phyloP scores from a whole-genome alignment of 2,113 vertebrate genomes.

The Acrocephalus arundinaceus region DNA sequence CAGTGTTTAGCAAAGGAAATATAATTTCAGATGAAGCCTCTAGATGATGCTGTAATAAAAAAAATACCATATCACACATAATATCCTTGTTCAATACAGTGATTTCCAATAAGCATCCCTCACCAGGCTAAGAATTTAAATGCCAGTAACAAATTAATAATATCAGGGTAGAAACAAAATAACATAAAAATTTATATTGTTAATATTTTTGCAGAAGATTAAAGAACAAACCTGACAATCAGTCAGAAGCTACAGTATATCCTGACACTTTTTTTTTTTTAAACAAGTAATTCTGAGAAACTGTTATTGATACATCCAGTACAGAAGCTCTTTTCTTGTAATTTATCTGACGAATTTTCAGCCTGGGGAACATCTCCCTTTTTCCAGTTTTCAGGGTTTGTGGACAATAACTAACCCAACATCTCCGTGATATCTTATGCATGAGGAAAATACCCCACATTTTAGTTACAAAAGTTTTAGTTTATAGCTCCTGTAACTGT shows the following conservation, averaged over 20 bases:
- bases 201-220: not conserved
- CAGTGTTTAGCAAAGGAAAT: not conserved
- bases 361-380: not conserved
- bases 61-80: not conserved
- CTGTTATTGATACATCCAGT: not conserved
- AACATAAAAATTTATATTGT: not conserved
- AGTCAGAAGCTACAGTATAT: not conserved
- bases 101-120: not conserved
- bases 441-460: not conserved
- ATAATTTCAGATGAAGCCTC: conserved; percentile 44
- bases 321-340: not conserved
- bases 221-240: not conserved
- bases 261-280: not conserved
- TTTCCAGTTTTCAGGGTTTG: not conserved
- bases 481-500: not conserved
- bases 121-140: not conserved
- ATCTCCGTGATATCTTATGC: not conserved
- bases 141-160: not conserved
- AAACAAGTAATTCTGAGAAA: not conserved
- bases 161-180: not conserved
- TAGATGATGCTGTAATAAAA: conserved; percentile 62
- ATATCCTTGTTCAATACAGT: not conserved
- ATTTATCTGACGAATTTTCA: not conserved
- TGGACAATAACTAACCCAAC: not conserved
- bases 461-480: not conserved